Percentiles rank a stretch among this genome's conserved stretches.
These are phyloP conservation scores for Perdix hodgsoniae DNA, from an alignment of 2,797 vertebrate genomes.

Conservation along the genomic window DNA sequence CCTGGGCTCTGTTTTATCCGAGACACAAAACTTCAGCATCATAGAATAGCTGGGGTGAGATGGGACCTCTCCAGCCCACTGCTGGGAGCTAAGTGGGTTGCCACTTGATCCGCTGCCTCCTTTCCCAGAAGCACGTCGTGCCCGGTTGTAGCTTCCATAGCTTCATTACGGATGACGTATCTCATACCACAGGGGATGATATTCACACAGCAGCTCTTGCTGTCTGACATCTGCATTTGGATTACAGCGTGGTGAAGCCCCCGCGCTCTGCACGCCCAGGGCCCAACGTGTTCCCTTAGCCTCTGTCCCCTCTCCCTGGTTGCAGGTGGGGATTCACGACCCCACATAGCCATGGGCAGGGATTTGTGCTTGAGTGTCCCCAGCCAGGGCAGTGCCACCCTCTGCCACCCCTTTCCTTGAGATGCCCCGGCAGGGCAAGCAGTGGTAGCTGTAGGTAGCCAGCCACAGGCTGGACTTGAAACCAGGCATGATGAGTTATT, in stretches of 20 bases:
- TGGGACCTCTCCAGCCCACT: neutral
- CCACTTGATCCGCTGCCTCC: neutral
- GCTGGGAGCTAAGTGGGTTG: neutral
- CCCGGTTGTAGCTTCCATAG: neutral
- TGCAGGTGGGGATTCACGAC: rapidly evolving
- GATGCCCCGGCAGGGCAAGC: no score
- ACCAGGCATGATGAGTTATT: conserved; percentile 41
- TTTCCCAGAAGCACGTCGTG: neutral
- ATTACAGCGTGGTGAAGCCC: rapidly evolving
- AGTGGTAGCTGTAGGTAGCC: neutral
- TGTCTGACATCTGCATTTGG: neutral
- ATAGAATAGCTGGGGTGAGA: no score
- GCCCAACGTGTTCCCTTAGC: neutral
- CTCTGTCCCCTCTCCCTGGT: neutral
- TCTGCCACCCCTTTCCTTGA: neutral
- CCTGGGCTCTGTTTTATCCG: neutral
- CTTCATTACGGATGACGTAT: neutral
- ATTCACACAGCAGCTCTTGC: neutral
- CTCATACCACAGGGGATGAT: neutral
- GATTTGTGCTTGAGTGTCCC: rapidly evolving
- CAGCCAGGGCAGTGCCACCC: rapidly evolving
- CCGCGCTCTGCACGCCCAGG: rapidly evolving
- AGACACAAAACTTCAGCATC: neutral
- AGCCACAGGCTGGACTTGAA: neutral
- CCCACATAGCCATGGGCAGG: rapidly evolving